Base-by-base conservation (phyloP, 1,140 invertebrate genomes). In the Chymomyza costata region DNA sequence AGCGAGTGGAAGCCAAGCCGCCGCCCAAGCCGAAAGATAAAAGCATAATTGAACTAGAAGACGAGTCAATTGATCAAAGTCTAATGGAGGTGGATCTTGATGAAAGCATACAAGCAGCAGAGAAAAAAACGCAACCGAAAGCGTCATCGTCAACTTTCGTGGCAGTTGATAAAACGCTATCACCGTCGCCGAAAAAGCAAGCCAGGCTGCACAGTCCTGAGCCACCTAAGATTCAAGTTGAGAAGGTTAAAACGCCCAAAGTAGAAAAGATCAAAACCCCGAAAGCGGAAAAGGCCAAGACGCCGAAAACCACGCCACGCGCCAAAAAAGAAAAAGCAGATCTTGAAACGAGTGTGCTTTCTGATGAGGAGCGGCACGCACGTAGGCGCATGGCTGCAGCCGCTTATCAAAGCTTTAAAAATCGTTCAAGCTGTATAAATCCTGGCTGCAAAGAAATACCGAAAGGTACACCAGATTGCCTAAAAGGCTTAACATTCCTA, bases 361-460 rank as follows among this genome's bases (percentile, higher is more conserved):
- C 88, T 2, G 91, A 91, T 84, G 88, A 91, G 80, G 89, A 91
- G 61, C 86, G 87, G 17, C 86, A 89, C 70, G 89, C 93, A 80
- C 90, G 90, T 48, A 90, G 89, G 68, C 88, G 90, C 53, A 83
- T 91, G 69, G 88, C 87, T 31, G 87, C 87, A 5, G 86, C 86
- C n/a, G 82, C 90, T 17, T 94, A 94, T 78, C 88, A 92, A 30
- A 88, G 90, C 49, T 96, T 92, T 82, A 87, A 93, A 28, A 89
- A 93, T 56, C 88, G 94, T 76, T 89, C 90, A 49, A 92, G 91
- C 17, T 94, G 94, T 6, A 89, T 90, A 69, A 88, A 95, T 87
- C 90, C 92, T 8, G 95, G 95, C 6, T 87, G 90, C 1, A 96
- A 96, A 86, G 90, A 92, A 85, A 90, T 95, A 38, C 95, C 95